A percentile compares a stretch with the other conserved stretches of the same genome.
Conservation (phyloP, 92 coral and sea anemone genomes). For the Phenganax subtilis region DNA sequence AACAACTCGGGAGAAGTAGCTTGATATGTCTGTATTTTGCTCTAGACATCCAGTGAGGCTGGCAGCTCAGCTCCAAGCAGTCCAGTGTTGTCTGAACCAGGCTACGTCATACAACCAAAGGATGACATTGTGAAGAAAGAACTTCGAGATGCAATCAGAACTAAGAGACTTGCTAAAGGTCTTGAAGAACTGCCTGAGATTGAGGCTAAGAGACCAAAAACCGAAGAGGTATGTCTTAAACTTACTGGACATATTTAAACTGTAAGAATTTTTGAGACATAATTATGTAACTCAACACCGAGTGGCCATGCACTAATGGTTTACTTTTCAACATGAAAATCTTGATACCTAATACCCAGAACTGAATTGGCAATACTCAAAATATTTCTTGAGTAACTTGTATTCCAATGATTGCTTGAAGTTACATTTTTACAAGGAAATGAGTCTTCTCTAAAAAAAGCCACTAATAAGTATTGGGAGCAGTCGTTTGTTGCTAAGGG, state of each 20-base stretch:
- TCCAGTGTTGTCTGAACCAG: neutral
- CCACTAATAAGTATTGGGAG: neutral
- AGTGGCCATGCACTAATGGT: too few relatives aligned
- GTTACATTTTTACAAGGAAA: too few relatives aligned
- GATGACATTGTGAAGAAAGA: conserved; percentile 77
- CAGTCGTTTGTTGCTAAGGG: neutral
- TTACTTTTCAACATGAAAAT: too few relatives aligned
- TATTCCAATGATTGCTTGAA: too few relatives aligned
- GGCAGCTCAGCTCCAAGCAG: conserved; percentile 39
- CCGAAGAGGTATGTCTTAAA: conserved; percentile 55
- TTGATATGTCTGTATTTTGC: neutral
- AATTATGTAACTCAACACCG: too few relatives aligned
- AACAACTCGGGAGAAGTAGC: neutral
- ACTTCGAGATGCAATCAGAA: conserved; percentile 75
- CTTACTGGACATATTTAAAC: neutral
- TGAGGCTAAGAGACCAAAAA: conserved; percentile 67
- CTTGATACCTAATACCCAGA: neutral
- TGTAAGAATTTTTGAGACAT: too few relatives aligned
- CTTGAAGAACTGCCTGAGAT: conserved; percentile 80
- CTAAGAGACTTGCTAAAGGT: conserved; percentile 82
- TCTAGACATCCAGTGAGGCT: conserved; percentile 29
- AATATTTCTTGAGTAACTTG: too few relatives aligned
- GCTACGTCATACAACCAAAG: conserved; percentile 45
- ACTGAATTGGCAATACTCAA: too few relatives aligned
- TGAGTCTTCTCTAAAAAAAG: neutral